Conservation (phyloP, 1,140 invertebrate genomes). For the Metopolophium dirhodum region DNA sequence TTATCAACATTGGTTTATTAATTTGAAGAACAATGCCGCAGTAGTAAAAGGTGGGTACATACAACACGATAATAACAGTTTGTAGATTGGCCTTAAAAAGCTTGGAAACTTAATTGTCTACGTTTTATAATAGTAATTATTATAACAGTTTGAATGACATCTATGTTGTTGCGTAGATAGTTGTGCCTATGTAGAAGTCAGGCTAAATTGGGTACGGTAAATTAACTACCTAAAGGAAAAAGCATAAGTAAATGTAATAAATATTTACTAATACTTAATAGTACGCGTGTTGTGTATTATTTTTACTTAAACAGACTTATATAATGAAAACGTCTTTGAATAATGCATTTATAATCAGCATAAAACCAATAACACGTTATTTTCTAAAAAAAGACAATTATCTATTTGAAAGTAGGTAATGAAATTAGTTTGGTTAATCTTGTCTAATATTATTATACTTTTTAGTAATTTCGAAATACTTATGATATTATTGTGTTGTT, state of each 20-base stretch:
- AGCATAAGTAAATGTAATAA: background rate
- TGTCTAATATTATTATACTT: background rate
- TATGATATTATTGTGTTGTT: background rate
- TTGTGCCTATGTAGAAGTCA: background rate
- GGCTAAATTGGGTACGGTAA: background rate
- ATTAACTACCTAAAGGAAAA: background rate
- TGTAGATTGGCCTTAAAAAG: background rate
- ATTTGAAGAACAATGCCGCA: conserved; percentile 66
- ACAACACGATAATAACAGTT: background rate
- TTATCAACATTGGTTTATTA: conserved; percentile 76
- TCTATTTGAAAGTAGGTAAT: background rate
- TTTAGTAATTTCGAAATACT: background rate
- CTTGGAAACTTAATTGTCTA: background rate
- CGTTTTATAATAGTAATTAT: background rate
- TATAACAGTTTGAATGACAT: background rate
- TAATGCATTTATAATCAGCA: background rate
- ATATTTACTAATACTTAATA: background rate
- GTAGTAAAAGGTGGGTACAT: conserved; percentile 67
- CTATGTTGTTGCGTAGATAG: background rate
- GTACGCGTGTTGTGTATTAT: background rate
- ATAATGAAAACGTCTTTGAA: background rate
- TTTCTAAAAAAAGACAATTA: background rate
- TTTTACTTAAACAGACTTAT: background rate
- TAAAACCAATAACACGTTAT: background rate
- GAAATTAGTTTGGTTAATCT: background rate